Conservation (phyloP, 2,888 invertebrate genomes). For the Pammene fasciana region DNA sequence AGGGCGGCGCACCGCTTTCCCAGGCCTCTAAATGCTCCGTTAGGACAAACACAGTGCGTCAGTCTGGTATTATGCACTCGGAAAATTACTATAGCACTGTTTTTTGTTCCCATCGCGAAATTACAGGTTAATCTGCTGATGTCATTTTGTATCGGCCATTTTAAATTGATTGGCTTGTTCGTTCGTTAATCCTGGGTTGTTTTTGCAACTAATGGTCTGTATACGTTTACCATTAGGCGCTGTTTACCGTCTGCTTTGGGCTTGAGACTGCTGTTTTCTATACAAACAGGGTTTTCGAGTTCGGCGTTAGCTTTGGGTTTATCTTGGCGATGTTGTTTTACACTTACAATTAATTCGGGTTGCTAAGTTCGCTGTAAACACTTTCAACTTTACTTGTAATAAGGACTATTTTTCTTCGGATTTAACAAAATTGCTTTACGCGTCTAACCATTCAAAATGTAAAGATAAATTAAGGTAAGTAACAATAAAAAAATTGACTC, state of each 20-base stretch:
- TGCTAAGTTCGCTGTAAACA: constrained; percentile 23
- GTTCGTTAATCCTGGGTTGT: constrained; percentile 42
- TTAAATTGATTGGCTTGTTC: constrained; percentile 45
- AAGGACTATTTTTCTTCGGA: neutral
- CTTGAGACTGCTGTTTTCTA: constrained; percentile 37
- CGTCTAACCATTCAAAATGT: neutral
- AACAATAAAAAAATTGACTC: neutral
- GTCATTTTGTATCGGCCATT: constrained; percentile 47
- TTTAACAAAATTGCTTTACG: neutral
- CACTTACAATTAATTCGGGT: constrained; percentile 41
- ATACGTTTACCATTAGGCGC: constrained; percentile 33
- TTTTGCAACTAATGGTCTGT: constrained; percentile 40
- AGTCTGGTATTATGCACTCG: constrained; percentile 68
- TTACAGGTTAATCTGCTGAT: constrained; percentile 50
- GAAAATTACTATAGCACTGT: constrained; percentile 69
- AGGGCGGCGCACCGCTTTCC: constrained; percentile 57
- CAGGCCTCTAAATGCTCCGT: constrained; percentile 71
- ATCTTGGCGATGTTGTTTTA: constrained; percentile 42
- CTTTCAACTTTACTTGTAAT: constrained; percentile 2
- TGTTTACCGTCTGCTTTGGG: constrained; percentile 34
- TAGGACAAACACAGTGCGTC: constrained; percentile 72
- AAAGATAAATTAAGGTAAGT: neutral
- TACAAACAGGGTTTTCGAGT: constrained; percentile 39
- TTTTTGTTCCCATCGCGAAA: constrained; percentile 66
- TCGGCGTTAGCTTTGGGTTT: constrained; percentile 31